Evolutionary conservation across 2,113 vertebrate species (phyloP), one percentile per base, ranked within the genome.

Genomic region (Lampris incognitus): DNA sequence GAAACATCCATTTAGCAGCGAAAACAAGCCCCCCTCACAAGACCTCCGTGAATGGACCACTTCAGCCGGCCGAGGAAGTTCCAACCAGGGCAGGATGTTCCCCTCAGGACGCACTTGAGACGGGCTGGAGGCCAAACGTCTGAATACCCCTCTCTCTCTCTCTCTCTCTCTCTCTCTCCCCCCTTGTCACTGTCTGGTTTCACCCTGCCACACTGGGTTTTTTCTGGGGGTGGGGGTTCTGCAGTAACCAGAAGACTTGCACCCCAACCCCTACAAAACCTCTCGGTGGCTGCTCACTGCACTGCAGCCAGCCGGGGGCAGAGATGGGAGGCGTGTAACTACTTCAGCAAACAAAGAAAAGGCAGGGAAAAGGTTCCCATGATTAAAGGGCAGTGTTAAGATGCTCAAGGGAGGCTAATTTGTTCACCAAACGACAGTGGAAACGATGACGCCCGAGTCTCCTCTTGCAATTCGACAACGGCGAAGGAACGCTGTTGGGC

Each of bases 81-180:
- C 85, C 87, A 85, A 41, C 48, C 79, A 85, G 89, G 84, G 85
- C 90, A 91, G 91, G 91, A 92, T 91, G 91, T 91, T 91, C 89
- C 85, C 87, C 89, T 90, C 88, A 85, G 84, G 86, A 90, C 79
- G 65, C 87, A 87, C 91, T 92, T 74, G 64, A 91, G 88, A 84
- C 81, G 79, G 89, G 88, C 85, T 6, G 44, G 65, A 78, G 69
- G 84, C 89, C 89, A 92, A 73, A 60, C 64, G 74, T 78, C 67
- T 77, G 61, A 69, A 87, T 74, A 85, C 61, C 85, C 76, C 76
- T 55, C 69, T n/a, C 56, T 39, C 56, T 51, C 69, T n/a, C 56
- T 37, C 42, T 24, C 61, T 1, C 40, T 46, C 41, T 63, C 60
- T 1, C 60, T 3, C 66, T 74, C 81, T 72, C 82, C 65, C 76